These are phyloP conservation scores for Channa maculata DNA, from an alignment of 2,113 vertebrate genomes.

Conservation along the genomic window DNA sequence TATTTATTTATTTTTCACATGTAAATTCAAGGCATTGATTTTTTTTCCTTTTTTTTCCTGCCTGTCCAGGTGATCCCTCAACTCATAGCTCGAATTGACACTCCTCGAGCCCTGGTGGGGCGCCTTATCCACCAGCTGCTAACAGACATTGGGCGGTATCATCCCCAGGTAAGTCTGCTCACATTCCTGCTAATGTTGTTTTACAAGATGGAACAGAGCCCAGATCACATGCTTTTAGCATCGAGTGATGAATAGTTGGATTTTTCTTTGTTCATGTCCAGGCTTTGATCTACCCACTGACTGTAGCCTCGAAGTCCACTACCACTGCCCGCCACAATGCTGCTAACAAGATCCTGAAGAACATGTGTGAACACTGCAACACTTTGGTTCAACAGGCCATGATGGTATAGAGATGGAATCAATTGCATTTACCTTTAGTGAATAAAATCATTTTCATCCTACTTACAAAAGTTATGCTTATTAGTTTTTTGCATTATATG, in stretches of 20 bases:
- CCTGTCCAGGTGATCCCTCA: slow-evolving; percentile 93
- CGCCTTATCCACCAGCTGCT: slow-evolving; percentile 98
- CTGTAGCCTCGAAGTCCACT: slow-evolving; percentile 98
- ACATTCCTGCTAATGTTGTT: not conserved
- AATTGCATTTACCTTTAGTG: not conserved
- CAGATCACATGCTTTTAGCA: not conserved
- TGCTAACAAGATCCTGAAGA: slow-evolving; percentile 98
- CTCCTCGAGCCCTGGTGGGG: slow-evolving; percentile 92
- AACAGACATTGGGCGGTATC: slow-evolving; percentile 96
- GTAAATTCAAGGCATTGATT: not conserved
- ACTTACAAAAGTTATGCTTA: not conserved
- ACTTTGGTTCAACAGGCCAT: slow-evolving; percentile 97
- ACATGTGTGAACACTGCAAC: slow-evolving; percentile 99
- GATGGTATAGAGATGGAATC: slow-evolving; percentile 87
- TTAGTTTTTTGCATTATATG: not conserved
- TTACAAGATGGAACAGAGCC: not conserved
- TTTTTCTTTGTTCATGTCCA: slow-evolving; percentile 60
- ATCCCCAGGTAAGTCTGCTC: slow-evolving; percentile 89
- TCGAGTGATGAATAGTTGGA: not conserved
- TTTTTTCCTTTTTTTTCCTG: not conserved
- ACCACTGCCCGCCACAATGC: slow-evolving; percentile 97
- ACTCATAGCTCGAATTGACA: slow-evolving; percentile 97
- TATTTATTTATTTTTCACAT: not conserved
- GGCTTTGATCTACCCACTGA: slow-evolving; percentile 98
- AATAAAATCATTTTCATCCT: not conserved